Conservation (phyloP, 2,797 vertebrate genomes). For the Macroramphosus scolopax region DNA sequence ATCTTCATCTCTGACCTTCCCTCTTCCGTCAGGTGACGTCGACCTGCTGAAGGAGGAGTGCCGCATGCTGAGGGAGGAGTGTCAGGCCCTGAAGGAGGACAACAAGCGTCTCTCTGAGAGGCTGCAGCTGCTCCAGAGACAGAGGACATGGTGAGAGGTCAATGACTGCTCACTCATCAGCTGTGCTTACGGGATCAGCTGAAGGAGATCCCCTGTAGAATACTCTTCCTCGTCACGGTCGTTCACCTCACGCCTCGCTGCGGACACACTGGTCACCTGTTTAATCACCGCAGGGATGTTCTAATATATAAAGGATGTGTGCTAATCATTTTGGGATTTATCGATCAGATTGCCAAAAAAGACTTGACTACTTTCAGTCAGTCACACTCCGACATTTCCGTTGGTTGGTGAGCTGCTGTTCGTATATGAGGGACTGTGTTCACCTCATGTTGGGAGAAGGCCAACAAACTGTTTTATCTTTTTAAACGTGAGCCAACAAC, state of each 20-base stretch:
- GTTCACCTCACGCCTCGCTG: conserved; percentile 23
- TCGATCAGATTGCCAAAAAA: no score
- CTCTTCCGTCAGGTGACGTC: conserved; percentile 78
- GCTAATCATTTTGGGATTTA: no score
- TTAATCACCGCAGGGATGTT: conserved; percentile 19
- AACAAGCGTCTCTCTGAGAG: conserved; percentile 82
- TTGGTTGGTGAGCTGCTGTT: no score
- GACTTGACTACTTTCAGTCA: no score
- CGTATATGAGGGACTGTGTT: no score
- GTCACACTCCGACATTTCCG: no score
- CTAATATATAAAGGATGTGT: neutral
- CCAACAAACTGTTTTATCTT: no score
- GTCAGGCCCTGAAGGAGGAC: conserved; percentile 80
- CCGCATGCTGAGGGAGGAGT: conserved; percentile 78
- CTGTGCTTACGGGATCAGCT: conserved; percentile 39
- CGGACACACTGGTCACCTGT: conserved; percentile 50
- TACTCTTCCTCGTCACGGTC: conserved; percentile 13
- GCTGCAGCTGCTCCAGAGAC: conserved; percentile 82
- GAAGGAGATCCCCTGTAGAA: conserved; percentile 39
- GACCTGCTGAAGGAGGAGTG: conserved; percentile 79
- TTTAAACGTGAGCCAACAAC: no score
- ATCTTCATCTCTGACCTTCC: conserved; percentile 17
- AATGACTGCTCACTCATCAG: conserved; percentile 50
- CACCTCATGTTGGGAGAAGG: no score
- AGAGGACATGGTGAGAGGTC: conserved; percentile 76